phyloP scores from a whole-genome alignment of 1,140 invertebrate genomes.

The Pentalonia nigronervosa region DNA sequence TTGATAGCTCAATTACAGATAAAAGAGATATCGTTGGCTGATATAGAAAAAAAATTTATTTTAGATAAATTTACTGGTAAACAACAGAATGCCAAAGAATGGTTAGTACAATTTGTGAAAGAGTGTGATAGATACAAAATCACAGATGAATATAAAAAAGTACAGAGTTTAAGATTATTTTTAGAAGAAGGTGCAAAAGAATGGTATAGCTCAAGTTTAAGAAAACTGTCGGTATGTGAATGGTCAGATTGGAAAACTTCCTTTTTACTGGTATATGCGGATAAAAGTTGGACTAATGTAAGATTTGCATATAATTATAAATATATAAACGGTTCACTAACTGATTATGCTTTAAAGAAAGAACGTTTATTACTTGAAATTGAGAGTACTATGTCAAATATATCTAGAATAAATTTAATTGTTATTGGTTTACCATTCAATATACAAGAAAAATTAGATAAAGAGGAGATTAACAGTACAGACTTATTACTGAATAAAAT shows the following conservation, averaged over 20 bases:
- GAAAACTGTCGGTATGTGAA: constrained; percentile 59
- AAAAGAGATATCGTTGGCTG: background rate
- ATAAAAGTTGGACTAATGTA: no score
- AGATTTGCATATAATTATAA: no score
- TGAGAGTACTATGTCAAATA: background rate
- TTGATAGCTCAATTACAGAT: background rate
- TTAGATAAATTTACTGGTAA: background rate
- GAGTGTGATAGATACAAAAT: background rate
- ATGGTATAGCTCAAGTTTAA: background rate
- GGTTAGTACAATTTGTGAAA: constrained; percentile 9
- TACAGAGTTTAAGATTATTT: background rate
- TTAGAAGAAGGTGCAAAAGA: background rate
- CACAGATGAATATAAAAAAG: background rate
- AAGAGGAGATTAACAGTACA: no score
- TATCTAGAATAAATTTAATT: background rate
- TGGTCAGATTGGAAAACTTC: no score
- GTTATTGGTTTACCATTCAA: background rate
- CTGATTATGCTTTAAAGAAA: constrained; percentile 16
- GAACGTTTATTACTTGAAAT: background rate
- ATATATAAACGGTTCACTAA: no score
- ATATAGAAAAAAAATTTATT: constrained; percentile 14
- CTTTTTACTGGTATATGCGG: no score
- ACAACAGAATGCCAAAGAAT: background rate
- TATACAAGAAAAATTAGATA: no score
- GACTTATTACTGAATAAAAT: no score